Conservation (phyloP, 2,113 vertebrate genomes). For the Thalassoma bifasciatum region DNA sequence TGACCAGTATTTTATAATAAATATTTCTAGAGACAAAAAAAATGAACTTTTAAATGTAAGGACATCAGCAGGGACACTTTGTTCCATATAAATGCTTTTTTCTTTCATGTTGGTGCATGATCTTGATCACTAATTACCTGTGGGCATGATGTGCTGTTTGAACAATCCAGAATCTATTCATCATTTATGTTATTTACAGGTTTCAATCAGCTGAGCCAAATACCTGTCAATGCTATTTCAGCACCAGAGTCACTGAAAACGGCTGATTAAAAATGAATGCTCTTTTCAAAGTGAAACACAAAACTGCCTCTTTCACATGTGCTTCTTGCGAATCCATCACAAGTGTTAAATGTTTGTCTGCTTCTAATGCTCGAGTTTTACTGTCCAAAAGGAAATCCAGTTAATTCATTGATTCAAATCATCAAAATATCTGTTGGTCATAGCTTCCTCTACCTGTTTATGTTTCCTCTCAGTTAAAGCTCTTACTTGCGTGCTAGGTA, state of each 20-base stretch:
- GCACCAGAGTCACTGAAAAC: constrained; percentile 35
- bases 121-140: neutral
- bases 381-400: neutral
- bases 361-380: neutral
- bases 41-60: neutral
- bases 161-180: neutral
- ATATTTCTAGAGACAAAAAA: too few relatives aligned
- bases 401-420: neutral
- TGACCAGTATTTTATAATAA: too few relatives aligned
- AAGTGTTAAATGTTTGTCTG: neutral
- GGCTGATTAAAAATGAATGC: constrained; percentile 53
- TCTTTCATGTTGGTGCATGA: neutral
- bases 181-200: constrained; percentile 24
- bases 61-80: neutral
- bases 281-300: constrained; percentile 51
- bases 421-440: too few relatives aligned
- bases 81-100: too few relatives aligned
- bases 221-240: constrained; percentile 29
- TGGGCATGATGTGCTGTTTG: neutral
- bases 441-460: neutral
- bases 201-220: constrained; percentile 28
- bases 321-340: constrained; percentile 8
- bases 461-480: neutral
- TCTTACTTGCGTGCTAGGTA: constrained; percentile 90
- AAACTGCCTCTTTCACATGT: constrained; percentile 22